Base-by-base conservation (phyloP, 1,140 invertebrate species). In the Chrysomallon squamiferum region DNA sequence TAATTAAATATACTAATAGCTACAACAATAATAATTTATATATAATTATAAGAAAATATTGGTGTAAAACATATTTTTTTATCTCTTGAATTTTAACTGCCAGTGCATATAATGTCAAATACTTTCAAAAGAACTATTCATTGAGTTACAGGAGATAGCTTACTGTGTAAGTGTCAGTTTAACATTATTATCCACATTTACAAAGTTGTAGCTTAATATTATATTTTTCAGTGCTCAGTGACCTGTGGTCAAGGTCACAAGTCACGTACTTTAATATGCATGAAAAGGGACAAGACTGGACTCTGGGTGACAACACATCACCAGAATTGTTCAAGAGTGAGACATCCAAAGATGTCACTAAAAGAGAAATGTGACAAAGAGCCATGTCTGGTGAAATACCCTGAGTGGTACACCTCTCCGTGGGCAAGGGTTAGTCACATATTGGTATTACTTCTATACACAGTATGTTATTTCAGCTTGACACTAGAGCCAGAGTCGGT, bases 371-470 rank as follows among this genome's bases (percentile, higher is more conserved):
- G 50, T 54, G 18, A 54, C 18, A 22, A 27, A 30, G 50, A 13
- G 25, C 50, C 25, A 13, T 29, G 50, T 54, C 20, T 22, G 4
- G 29, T 30, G 29, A 54, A 1, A 15, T 54, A 15, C 0, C 69
- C 69, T 32, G 59, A 70, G 45, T 78, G 76, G 76, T 68, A 74
- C 47, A 50, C 71, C 5, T 75, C 73, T 11, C 72, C 71, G 13
- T 74, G 71, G 70, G 73, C 76, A 35, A 20, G 62, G 63, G 75
- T 77, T 57, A 62, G 62, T n/a, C n/a, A n/a, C n/a, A n/a, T n/a
- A n/a, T n/a, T n/a, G n/a, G n/a, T n/a, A n/a, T n/a, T n/a, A n/a
- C n/a, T n/a, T n/a, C n/a, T n/a, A n/a, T n/a, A n/a, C n/a, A n/a
- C n/a, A n/a, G n/a, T n/a, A 13, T 1, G 4, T 54, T 15, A 29